Conservation (phyloP, 2,888 invertebrate species). For the Phorcus lineatus region DNA sequence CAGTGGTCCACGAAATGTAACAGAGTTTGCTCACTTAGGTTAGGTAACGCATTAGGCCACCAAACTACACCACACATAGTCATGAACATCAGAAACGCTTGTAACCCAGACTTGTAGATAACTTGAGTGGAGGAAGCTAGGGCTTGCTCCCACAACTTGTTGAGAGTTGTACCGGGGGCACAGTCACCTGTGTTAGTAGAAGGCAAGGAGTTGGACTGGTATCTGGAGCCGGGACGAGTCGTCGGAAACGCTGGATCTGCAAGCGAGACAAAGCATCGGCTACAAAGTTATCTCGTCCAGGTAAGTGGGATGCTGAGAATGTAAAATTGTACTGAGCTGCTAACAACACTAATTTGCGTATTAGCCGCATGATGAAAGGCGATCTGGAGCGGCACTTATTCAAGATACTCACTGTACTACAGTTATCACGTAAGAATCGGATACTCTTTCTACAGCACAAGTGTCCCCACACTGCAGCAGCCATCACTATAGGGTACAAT, state of each 20-base stretch:
- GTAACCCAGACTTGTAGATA: background rate
- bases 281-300: conserved; percentile 21
- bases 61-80: background rate
- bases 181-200: background rate
- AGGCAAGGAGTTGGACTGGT: conserved; percentile 10
- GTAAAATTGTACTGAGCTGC: conserved; percentile 27
- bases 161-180: background rate
- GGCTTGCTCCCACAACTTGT: conserved; percentile 10
- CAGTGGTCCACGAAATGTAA: conserved; percentile 30
- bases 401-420: conserved; percentile 27
- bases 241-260: conserved; percentile 25
- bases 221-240: conserved; percentile 28
- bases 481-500: conserved; percentile 30
- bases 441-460: conserved; percentile 23
- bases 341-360: conserved; percentile 28
- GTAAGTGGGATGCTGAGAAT: conserved; percentile 29
- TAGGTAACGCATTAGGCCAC: background rate
- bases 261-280: conserved; percentile 36
- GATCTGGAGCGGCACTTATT: conserved; percentile 26
- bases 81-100: background rate
- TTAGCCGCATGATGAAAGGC: conserved; percentile 30
- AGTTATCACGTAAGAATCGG: conserved; percentile 32
- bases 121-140: background rate
- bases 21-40: background rate
- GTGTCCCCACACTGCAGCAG: conserved; percentile 25